Evolutionary conservation across 1,140 invertebrate species (phyloP).

Genomic region (Drosophila cardini): DNA sequence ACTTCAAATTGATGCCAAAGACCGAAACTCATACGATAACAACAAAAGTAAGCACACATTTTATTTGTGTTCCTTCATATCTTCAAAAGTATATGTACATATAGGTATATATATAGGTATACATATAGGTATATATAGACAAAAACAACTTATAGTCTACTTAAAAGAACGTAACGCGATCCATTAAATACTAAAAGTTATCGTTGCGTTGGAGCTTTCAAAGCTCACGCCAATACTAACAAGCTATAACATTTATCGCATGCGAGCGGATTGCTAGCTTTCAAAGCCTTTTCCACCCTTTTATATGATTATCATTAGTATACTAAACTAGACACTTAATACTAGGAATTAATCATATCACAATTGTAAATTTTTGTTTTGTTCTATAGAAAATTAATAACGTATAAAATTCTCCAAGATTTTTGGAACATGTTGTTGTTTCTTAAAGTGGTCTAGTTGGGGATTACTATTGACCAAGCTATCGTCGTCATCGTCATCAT

Average conservation of each 20-base stretch:
- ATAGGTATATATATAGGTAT: constrained; percentile 1
- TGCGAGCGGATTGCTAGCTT: constrained; percentile 13
- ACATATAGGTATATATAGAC: constrained; percentile 9
- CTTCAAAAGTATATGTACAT: too few species aligned
- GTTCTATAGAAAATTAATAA: too few species aligned
- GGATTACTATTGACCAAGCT: background rate
- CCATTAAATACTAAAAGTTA: background rate
- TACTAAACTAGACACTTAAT: constrained; percentile 25
- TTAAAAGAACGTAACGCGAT: constrained; percentile 3
- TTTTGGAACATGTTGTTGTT: too few species aligned
- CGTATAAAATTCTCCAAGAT: too few species aligned
- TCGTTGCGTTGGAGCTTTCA: constrained; percentile 10
- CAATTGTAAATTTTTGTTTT: constrained; percentile 29
- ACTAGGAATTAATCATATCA: constrained; percentile 49
- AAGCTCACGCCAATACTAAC: constrained; percentile 16
- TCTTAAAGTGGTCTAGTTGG: too few species aligned
- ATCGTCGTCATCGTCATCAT: constrained; percentile 21
- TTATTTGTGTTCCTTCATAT: constrained; percentile 46
- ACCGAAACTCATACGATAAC: constrained; percentile 37
- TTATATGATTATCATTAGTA: background rate
- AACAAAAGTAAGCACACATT: constrained; percentile 51
- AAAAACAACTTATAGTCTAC: constrained; percentile 30
- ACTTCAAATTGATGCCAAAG: constrained; percentile 47
- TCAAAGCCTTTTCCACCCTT: constrained; percentile 8
- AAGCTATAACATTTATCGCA: constrained; percentile 18